Conservation (phyloP, 1,140 invertebrate genomes). For the Nephila pilipes region DNA sequence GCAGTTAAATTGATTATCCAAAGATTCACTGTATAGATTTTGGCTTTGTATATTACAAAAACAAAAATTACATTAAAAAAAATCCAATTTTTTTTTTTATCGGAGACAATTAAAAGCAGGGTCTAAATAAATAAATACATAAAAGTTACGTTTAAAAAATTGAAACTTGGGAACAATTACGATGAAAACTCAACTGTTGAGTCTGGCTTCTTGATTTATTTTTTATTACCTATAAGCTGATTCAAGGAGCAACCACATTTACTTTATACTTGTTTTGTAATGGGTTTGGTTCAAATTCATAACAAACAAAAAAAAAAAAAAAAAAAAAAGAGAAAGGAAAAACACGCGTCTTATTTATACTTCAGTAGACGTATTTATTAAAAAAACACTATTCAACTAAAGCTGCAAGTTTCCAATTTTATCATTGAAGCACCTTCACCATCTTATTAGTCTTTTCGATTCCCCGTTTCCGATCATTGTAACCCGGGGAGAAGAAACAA, state of each 20-base stretch:
- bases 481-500: not conserved
- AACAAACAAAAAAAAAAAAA: not conserved
- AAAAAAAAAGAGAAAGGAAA: not conserved
- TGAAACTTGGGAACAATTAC: not conserved
- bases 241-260: not conserved
- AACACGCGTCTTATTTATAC: not conserved
- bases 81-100: no score
- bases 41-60: no score
- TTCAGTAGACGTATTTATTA: not conserved
- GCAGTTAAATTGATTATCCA: no score
- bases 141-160: no score
- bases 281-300: not conserved
- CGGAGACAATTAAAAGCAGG: no score
- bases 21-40: no score
- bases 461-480: slow-evolving; percentile 46
- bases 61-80: no score
- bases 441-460: slow-evolving; percentile 66
- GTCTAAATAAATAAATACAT: no score
- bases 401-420: slow-evolving; percentile 33
- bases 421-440: slow-evolving; percentile 58
- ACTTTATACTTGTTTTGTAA: not conserved
- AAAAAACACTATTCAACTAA: slow-evolving; percentile 5
- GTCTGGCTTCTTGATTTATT: not conserved
- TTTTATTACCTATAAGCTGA: not conserved
- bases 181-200: not conserved